Percentiles rank a stretch among this genome's conserved stretches.
These are phyloP conservation scores for Ceratosolen solmsi DNA, from an alignment of 1,140 invertebrate species.

Conservation along the genomic window DNA sequence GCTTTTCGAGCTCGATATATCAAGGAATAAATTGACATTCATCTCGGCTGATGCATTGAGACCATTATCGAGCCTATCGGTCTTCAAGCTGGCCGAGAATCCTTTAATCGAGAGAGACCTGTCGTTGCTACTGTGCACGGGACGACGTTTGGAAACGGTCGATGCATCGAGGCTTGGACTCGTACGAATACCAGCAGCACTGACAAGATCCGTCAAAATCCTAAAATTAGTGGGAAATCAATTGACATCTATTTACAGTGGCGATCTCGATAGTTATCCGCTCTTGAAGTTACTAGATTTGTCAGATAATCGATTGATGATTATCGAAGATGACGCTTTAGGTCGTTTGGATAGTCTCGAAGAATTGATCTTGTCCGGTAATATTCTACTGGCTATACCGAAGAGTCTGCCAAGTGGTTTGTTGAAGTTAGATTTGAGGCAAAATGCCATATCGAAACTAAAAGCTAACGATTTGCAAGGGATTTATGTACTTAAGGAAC, in stretches of 20 bases:
- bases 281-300: conserved; percentile 86
- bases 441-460: conserved; percentile 80
- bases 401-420: conserved; percentile 79
- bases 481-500: conserved; percentile 79
- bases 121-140: conserved; percentile 79
- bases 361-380: conserved; percentile 86
- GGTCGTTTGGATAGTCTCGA: conserved; percentile 86
- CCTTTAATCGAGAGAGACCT: conserved; percentile 77
- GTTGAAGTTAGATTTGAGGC: conserved; percentile 77
- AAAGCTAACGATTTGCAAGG: conserved; percentile 80
- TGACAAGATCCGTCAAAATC: conserved; percentile 88
- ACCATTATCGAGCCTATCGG: conserved; percentile 83
- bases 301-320: conserved; percentile 82
- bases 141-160: conserved; percentile 82
- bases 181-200: conserved; percentile 84
- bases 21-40: conserved; percentile 80
- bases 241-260: conserved; percentile 81
- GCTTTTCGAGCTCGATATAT: conserved; percentile 86
- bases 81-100: conserved; percentile 84
- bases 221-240: conserved; percentile 85
- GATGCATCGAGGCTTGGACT: conserved; percentile 88
- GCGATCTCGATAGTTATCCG: conserved; percentile 93
- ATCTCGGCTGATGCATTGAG: conserved; percentile 83
- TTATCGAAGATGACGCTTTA: conserved; percentile 90
- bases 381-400: conserved; percentile 80